These are phyloP conservation scores for Nematopogon swammerdamellus DNA, from an alignment of 2,888 invertebrate species.

Conservation along the genomic window DNA sequence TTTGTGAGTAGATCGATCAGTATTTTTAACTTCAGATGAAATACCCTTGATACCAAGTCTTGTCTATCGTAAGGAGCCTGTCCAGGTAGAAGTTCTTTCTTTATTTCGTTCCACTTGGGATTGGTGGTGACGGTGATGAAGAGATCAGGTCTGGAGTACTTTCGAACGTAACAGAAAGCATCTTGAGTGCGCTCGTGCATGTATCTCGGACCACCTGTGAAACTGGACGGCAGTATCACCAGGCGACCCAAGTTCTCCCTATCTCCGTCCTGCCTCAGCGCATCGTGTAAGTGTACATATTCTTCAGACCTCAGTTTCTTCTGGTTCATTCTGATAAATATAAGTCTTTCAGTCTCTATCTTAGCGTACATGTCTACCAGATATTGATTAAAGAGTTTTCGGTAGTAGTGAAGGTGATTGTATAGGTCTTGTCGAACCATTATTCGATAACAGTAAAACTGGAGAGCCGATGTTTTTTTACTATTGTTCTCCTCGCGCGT, in stretches of 20 bases:
- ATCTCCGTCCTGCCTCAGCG: conserved; percentile 4
- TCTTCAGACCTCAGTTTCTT: conserved; percentile 11
- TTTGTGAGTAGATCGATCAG: conserved; percentile 3
- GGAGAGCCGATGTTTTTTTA: not conserved
- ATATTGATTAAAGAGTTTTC: conserved; percentile 16
- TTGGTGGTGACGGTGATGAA: conserved; percentile 5
- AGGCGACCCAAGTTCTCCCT: conserved; percentile 8
- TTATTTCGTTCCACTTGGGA: conserved; percentile 3
- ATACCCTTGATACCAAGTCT: conserved; percentile 5
- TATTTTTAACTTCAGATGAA: conserved; percentile 4
- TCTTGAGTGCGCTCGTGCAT: conserved; percentile 16
- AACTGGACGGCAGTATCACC: conserved; percentile 8
- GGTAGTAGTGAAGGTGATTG: conserved; percentile 8
- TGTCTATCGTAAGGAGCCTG: conserved; percentile 5
- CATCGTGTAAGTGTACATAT: conserved; percentile 16
- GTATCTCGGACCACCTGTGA: conserved; percentile 14
- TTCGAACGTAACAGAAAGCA: conserved; percentile 5
- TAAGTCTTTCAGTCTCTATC: conserved; percentile 15
- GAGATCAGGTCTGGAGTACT: conserved; percentile 16
- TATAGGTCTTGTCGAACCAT: not conserved
- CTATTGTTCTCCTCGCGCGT: not conserved
- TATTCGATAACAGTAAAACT: not conserved
- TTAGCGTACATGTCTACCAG: conserved; percentile 18
- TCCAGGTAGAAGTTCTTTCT: conserved; percentile 1
- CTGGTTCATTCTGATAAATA: conserved; percentile 14